Evolutionary conservation across 2,113 vertebrate species (phyloP), one percentile per base, ranked within the genome.

Genomic region (Riparia riparia): DNA sequence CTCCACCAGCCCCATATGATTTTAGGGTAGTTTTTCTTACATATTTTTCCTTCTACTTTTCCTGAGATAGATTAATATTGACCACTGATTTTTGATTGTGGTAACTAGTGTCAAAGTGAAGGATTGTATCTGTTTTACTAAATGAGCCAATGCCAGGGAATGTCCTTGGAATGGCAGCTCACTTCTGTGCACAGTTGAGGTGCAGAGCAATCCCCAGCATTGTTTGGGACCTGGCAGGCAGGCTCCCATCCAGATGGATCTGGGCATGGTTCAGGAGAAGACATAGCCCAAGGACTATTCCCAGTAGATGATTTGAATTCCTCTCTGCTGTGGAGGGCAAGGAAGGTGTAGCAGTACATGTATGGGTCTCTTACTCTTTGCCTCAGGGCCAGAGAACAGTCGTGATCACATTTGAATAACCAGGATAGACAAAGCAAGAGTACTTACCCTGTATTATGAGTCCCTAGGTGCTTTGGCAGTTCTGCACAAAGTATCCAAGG

Each of bases 401-500:
- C 70, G 22, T 29, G 63, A 57, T n/a, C 71, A 31, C 50, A 19
- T 88, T 28, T 39, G 44, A 88, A 70, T 77, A 77, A 70, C 22
- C 50, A 81, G 41, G 22, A 54, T 5, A 72, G 71, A 88, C 71
- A 94, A 92, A 92, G 54, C 54, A 70, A 69, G 58, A 69, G 12
- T 65, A 64, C 77, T 93, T 37, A 56, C 7, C 13, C 37, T 49
- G 29, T 42, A 5, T 79, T 78, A 49, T 58, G 82, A 60, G 80
- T 68, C 57, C 61, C 57, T 71, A 25, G 17, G n/a, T 71, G 57
- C 70, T 93, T 82, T 91, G 70, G 73, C 73, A 76, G 31, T 10
- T 42, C 51, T 68, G n/a, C 28, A 32, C 45, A 74, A 89, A 76
- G 60, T 61, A 50, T 78, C 53, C 69, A 89, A 86, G 83, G 86